A percentile compares a stretch with the other conserved stretches of the same genome.
These are phyloP conservation scores for Sepiola atlantica DNA, from an alignment of 2,888 invertebrate genomes.

Conservation along the genomic window DNA sequence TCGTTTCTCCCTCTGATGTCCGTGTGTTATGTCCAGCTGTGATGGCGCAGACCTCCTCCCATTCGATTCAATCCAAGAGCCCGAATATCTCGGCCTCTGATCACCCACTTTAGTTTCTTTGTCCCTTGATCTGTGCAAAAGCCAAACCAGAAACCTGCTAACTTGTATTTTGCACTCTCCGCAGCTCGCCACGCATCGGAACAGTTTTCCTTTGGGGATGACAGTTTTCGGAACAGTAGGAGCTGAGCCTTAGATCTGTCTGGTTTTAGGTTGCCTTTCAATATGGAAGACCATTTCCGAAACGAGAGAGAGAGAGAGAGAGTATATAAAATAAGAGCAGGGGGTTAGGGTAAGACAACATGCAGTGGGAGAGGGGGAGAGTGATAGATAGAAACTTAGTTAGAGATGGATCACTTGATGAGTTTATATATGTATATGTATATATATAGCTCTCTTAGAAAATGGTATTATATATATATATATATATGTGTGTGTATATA, in stretches of 20 bases:
- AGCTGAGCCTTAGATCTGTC: neutral
- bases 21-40: constrained; percentile 18
- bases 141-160: neutral
- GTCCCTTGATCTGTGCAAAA: neutral
- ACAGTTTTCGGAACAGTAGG: constrained; percentile 13
- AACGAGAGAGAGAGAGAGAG: neutral
- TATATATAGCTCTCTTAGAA: too few relatives aligned
- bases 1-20: constrained; percentile 4
- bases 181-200: neutral
- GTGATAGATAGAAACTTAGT: too few relatives aligned
- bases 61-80: neutral
- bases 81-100: neutral
- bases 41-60: neutral
- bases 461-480: too few relatives aligned
- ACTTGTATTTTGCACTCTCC: neutral
- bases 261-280: neutral
- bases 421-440: too few relatives aligned
- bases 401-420: too few relatives aligned
- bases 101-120: constrained; percentile 19
- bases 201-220: neutral
- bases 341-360: too few relatives aligned
- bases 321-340: too few relatives aligned
- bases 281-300: neutral
- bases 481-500: too few relatives aligned
- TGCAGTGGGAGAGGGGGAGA: too few relatives aligned